phyloP scores from a whole-genome alignment of 2,888 invertebrate genomes.

The Cheilosia soror region DNA sequence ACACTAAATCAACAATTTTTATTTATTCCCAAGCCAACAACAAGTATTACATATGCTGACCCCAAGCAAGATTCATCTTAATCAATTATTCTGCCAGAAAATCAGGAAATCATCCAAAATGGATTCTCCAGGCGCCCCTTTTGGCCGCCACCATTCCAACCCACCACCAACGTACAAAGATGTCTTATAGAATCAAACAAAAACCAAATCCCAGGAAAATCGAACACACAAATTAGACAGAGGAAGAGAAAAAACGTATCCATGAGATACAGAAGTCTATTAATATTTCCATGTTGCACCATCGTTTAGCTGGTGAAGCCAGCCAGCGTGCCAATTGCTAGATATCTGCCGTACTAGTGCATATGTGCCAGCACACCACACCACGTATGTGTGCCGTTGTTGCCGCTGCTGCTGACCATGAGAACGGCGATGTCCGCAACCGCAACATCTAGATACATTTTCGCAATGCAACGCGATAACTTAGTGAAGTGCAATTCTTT shows the following conservation, averaged over 20 bases:
- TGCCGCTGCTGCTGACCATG: conserved; percentile 59
- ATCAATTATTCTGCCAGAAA: conserved; percentile 81
- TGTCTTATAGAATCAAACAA: conserved; percentile 27
- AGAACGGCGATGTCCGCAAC: conserved; percentile 67
- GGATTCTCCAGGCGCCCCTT: conserved; percentile 19
- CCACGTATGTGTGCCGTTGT: conserved; percentile 27
- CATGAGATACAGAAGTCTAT: conserved; percentile 73
- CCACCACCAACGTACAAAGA: neutral
- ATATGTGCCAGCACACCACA: conserved; percentile 36
- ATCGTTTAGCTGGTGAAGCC: conserved; percentile 65
- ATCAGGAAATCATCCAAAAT: conserved; percentile 71
- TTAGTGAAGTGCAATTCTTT: conserved; percentile 63
- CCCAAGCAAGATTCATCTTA: conserved; percentile 84
- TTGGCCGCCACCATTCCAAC: neutral
- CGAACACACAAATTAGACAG: conserved; percentile 38
- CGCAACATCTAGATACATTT: conserved; percentile 73
- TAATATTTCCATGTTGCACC: conserved; percentile 74
- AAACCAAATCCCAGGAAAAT: conserved; percentile 46
- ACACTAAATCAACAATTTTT: conserved; percentile 18
- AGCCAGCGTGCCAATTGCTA: conserved; percentile 65
- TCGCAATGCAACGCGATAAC: conserved; percentile 70
- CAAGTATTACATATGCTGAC: conserved; percentile 78
- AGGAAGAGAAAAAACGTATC: conserved; percentile 28
- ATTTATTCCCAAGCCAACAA: conserved; percentile 45
- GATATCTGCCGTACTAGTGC: conserved; percentile 35